Evolutionary conservation across 2,888 invertebrate genomes (phyloP).

Genomic region (Drosophila pseudotakahashii): DNA sequence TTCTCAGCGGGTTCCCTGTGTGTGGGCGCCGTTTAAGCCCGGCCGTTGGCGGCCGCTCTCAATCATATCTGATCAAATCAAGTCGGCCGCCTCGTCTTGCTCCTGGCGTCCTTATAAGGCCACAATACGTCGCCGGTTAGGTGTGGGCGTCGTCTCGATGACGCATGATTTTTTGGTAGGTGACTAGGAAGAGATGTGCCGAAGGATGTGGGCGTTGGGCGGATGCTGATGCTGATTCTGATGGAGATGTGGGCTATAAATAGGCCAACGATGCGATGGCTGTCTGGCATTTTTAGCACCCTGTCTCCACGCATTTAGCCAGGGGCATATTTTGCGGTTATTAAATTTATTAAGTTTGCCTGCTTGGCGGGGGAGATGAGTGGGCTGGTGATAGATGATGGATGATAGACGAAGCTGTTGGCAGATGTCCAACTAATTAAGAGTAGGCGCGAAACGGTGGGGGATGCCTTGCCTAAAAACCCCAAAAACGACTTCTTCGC

Average conservation of each 20-base stretch:
- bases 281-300: slow-evolving; percentile 49
- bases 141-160: slow-evolving; percentile 42
- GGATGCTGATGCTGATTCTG: slow-evolving; percentile 3
- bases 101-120: slow-evolving; percentile 20
- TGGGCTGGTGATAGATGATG: slow-evolving; percentile 44
- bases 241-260: slow-evolving; percentile 48
- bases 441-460: slow-evolving; percentile 13
- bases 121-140: slow-evolving; percentile 22
- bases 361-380: slow-evolving; percentile 12
- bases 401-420: slow-evolving; percentile 56
- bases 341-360: slow-evolving; percentile 53
- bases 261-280: slow-evolving; percentile 42
- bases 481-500: background rate
- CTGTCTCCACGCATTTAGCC: slow-evolving; percentile 11
- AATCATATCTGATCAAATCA: slow-evolving; percentile 59
- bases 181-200: background rate
- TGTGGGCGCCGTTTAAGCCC: slow-evolving; percentile 27
- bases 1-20: slow-evolving; percentile 6
- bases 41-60: slow-evolving; percentile 43
- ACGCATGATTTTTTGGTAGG: slow-evolving; percentile 40
- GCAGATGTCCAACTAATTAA: slow-evolving; percentile 52
- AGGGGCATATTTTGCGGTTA: slow-evolving; percentile 54
- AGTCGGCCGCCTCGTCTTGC: slow-evolving; percentile 43
- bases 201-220: slow-evolving; percentile 6
- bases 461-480: background rate